Percentiles rank a stretch among this genome's conserved stretches.
phyloP scores from a whole-genome alignment of 2,113 vertebrate species.

The Psammodynastes pulverulentus region DNA sequence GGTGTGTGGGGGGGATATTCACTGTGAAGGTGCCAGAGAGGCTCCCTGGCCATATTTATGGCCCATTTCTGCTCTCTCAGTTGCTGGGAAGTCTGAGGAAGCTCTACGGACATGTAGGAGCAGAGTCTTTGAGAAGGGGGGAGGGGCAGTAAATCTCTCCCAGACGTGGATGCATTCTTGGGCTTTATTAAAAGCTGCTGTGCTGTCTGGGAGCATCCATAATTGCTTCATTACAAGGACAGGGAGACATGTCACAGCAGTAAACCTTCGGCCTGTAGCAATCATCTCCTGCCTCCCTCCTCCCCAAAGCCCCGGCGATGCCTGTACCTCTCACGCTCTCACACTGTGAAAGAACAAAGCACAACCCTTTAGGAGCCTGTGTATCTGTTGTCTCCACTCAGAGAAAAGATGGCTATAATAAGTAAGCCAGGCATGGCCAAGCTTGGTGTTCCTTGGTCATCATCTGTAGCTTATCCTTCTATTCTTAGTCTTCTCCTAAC shows the following conservation, averaged over 20 bases:
- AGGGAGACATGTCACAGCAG: constrained; percentile 68
- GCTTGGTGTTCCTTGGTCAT: background rate
- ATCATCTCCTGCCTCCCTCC: constrained; percentile 14
- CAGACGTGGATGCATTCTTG: constrained; percentile 66
- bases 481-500: background rate
- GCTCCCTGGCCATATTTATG: constrained; percentile 4
- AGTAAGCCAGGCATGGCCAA: background rate
- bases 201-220: constrained; percentile 64
- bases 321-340: background rate
- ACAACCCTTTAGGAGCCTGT: background rate
- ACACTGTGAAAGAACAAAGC: background rate
- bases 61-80: constrained; percentile 1
- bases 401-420: background rate
- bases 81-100: constrained; percentile 14
- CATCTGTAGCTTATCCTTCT: background rate
- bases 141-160: constrained; percentile 64
- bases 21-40: background rate
- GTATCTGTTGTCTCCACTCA: too few species aligned
- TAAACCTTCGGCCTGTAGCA: constrained; percentile 46
- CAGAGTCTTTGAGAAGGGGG: constrained; percentile 9
- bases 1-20: background rate
- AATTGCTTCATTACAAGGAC: constrained; percentile 73
- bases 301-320: constrained; percentile 11
- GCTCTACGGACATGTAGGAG: constrained; percentile 20
- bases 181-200: constrained; percentile 59